Base-by-base conservation (phyloP, 2,888 invertebrate species). In the Torymus tubicola region DNA sequence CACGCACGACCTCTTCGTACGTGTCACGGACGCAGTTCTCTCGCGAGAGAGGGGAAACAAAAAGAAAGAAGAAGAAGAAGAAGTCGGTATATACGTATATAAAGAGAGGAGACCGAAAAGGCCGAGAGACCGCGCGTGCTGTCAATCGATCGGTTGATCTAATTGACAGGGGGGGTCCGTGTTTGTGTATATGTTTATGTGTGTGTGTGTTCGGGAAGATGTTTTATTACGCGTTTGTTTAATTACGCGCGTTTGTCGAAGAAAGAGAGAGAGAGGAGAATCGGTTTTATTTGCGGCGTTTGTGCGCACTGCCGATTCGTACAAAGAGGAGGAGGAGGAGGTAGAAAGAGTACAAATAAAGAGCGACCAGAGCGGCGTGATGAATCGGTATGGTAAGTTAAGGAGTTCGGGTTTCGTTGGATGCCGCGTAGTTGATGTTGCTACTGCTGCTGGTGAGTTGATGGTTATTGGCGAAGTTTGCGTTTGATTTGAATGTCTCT, bases 211-310 rank as follows among this genome's bases (percentile, higher is more conserved):
- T 72, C 16, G 69, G 16, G 71, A 81, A 79, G 81, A 83, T 83
- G 81, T 81, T 83, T 83, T 83, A 83, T 83, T 83, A 83, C 79
- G 83, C 81, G 79, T 81, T 83, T 81, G 69, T 83, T 81, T 81
- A 83, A 83, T 83, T 81, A 72, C 82, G 80, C 78, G 76, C 70
- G 75, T 73, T 68, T 72, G 72, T 78, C 74, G 68, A 53, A 60
- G 12, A 53, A 10, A 18, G 13, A 31, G 31, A 31, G 31, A 5
- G 21, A 31, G 42, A 42, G 42, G 42, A 42, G 42, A 42, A 8
- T 42, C 8, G 42, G 42, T 4, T 42, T 42, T 42, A 42, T 42
- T 42, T 42, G 42, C 42, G 42, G 42, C 42, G 42, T 42, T 42
- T 42, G 42, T 42, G 8, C 3, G 31, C 31, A 8, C 5, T 42